Evolutionary conservation across 2,797 vertebrate genomes (phyloP), one percentile per base, ranked within the genome.

Genomic region (Gorsachius magnificus): DNA sequence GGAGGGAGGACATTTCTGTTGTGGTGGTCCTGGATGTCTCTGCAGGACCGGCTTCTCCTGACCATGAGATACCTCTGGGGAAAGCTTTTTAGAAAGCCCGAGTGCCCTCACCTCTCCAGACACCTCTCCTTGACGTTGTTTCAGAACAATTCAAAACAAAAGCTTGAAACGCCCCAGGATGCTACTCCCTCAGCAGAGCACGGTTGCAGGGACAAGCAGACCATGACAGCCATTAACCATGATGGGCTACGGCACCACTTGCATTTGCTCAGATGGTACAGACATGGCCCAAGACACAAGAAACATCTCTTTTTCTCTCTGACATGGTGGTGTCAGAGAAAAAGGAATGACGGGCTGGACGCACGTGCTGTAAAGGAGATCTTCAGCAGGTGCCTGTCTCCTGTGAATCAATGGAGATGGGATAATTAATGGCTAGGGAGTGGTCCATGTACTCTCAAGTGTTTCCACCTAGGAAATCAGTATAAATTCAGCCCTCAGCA

Each of bases 281-380:
- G 60, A 54, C 19, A 2, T 4, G 26, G 56, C 61, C 87, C 45
- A 36, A 68, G 38, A 17, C 57, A 74, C 5, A 2, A 3, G 45
- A 53, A 81, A 10, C 24, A 5, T 31, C 64, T 57, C 12, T 20
- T 66, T 14, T 57, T 10, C 24, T 43, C 43, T 88, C 53, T 36
- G 6, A 4, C 24, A 1, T 1, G 24, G 24, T 31, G 38, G 3
- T n/a, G 29, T 31, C 48, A 68, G 53, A 56, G 19, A 16, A 75
- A 80, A 78, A 33, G 9, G 33, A 48, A 9, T 9, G 8, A 31
- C 1, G 0, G 54, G 10, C 24, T n/a, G 50, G 15, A 21, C 1
- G 7, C 22, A 24, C 13, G 2, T 25, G 18, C 10, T 70, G 46
- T 10, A 28, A 53, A 60, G 46, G 28, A 88, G 25, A 22, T 21